These are phyloP conservation scores for Chironomus riparius DNA, from an alignment of 2,888 invertebrate species.

Conservation along the genomic window DNA sequence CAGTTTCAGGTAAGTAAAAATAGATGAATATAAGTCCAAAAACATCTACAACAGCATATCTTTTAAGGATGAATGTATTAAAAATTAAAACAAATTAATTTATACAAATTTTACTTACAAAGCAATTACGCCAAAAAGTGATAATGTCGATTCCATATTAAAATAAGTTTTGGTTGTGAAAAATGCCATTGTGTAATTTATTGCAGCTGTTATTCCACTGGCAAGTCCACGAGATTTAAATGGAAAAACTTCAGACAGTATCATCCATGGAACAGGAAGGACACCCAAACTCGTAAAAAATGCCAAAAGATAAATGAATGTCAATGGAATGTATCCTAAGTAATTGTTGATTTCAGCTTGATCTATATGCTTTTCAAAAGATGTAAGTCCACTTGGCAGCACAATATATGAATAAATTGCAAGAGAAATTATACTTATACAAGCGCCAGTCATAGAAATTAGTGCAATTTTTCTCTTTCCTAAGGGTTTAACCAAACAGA, in stretches of 20 bases:
- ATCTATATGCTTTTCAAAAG: slow-evolving; percentile 38
- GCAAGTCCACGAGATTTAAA: slow-evolving; percentile 38
- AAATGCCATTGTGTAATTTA: slow-evolving; percentile 47
- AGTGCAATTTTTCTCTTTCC: slow-evolving; percentile 47
- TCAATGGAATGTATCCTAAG: slow-evolving; percentile 36
- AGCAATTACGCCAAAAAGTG: slow-evolving; percentile 43
- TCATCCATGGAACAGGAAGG: slow-evolving; percentile 47
- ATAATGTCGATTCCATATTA: slow-evolving; percentile 42
- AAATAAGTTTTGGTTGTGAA: slow-evolving; percentile 48
- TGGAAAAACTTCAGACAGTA: slow-evolving; percentile 51
- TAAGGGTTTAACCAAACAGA: slow-evolving; percentile 41
- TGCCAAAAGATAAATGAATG: slow-evolving; percentile 29
- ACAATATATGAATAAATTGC: slow-evolving; percentile 43
- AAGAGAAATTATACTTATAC: slow-evolving; percentile 41
- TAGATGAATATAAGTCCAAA: slow-evolving; percentile 42
- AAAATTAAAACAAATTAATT: background rate
- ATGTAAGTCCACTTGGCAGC: slow-evolving; percentile 41
- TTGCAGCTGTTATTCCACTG: slow-evolving; percentile 41
- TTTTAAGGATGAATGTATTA: background rate
- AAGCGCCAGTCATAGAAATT: slow-evolving; percentile 42
- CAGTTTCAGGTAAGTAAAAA: slow-evolving; percentile 49
- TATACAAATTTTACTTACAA: background rate
- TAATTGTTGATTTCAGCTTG: background rate
- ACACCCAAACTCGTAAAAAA: slow-evolving; percentile 33
- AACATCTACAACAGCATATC: slow-evolving; percentile 4